Evolutionary conservation across 2,888 invertebrate species (phyloP).

Genomic region (Agonopterix heracliana): DNA sequence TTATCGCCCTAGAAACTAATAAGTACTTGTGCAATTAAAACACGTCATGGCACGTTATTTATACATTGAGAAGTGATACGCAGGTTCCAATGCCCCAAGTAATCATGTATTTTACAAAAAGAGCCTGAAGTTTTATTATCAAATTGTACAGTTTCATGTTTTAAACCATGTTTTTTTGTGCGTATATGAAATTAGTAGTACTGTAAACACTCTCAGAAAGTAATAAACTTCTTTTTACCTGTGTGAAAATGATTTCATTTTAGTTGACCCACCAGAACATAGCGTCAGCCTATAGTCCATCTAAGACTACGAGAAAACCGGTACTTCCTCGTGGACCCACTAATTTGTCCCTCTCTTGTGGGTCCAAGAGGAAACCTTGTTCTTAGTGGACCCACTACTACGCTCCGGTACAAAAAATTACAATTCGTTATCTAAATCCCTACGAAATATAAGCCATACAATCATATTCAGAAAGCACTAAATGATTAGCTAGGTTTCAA

Average conservation of each 20-base stretch:
- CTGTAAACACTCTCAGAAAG: constrained; percentile 26
- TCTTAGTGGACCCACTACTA: too few species aligned
- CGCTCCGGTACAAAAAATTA: too few species aligned
- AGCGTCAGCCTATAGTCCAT: too few species aligned
- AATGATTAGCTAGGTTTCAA: too few species aligned
- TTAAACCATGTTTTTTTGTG: constrained; percentile 18
- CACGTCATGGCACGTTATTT: constrained; percentile 4
- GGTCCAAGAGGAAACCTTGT: too few species aligned
- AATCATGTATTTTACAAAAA: constrained; percentile 18
- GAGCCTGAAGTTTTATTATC: constrained; percentile 18
- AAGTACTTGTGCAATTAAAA: constrained; percentile 18
- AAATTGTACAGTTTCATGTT: constrained; percentile 24
- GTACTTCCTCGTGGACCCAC: too few species aligned
- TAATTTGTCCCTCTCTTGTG: too few species aligned
- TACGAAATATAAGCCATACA: too few species aligned
- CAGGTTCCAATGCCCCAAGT: constrained; percentile 64
- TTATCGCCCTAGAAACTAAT: constrained; percentile 6
- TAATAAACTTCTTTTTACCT: constrained; percentile 51
- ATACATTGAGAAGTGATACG: constrained; percentile 38
- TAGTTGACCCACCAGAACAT: neutral
- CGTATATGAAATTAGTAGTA: constrained; percentile 23
- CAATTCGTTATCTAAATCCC: too few species aligned
- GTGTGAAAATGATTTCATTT: constrained; percentile 41
- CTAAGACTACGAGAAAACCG: too few species aligned
- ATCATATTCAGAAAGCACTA: too few species aligned